These are phyloP conservation scores for Atherinosoma microstoma DNA, from an alignment of 2,797 vertebrate genomes.

Conservation along the genomic window DNA sequence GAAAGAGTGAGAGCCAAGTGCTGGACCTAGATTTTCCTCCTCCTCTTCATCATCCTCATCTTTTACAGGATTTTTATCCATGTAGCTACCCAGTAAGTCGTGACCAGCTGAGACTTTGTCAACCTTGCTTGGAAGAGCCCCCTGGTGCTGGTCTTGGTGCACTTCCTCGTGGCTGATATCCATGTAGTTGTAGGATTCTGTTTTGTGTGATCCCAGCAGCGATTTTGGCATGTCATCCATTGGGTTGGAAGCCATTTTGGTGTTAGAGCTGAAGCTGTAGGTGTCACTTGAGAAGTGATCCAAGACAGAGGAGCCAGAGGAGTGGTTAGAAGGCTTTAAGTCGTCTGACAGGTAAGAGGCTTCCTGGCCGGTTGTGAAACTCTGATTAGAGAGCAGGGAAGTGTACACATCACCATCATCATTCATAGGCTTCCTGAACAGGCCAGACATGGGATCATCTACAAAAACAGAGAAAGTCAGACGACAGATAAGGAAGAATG, in stretches of 20 bases:
- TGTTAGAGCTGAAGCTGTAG: conserved; percentile 88
- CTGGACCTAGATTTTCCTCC: conserved; percentile 82
- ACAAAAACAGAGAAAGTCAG: conserved; percentile 37
- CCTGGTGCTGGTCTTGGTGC: conserved; percentile 73
- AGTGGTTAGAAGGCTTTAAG: conserved; percentile 77
- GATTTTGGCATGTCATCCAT: conserved; percentile 86
- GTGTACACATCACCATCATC: conserved; percentile 91
- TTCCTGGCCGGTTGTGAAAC: conserved; percentile 81
- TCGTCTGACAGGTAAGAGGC: conserved; percentile 89
- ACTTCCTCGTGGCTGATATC: conserved; percentile 92
- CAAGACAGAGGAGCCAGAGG: conserved; percentile 70
- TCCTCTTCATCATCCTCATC: conserved; percentile 58
- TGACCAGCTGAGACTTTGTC: conserved; percentile 67
- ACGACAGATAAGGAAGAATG: conserved; percentile 4
- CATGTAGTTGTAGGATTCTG: conserved; percentile 95
- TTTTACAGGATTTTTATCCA: conserved; percentile 75
- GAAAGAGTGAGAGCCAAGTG: conserved; percentile 85
- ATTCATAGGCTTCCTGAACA: conserved; percentile 82
- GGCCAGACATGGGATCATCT: conserved; percentile 83
- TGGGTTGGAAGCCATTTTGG: conserved; percentile 90
- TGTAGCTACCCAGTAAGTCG: conserved; percentile 76
- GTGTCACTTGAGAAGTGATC: conserved; percentile 86
- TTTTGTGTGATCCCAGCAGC: conserved; percentile 88
- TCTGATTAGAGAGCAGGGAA: conserved; percentile 89
- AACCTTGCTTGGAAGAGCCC: conserved; percentile 60